These are phyloP conservation scores for Megalops cyprinoides DNA, from an alignment of 2,797 vertebrate genomes.

Conservation along the genomic window DNA sequence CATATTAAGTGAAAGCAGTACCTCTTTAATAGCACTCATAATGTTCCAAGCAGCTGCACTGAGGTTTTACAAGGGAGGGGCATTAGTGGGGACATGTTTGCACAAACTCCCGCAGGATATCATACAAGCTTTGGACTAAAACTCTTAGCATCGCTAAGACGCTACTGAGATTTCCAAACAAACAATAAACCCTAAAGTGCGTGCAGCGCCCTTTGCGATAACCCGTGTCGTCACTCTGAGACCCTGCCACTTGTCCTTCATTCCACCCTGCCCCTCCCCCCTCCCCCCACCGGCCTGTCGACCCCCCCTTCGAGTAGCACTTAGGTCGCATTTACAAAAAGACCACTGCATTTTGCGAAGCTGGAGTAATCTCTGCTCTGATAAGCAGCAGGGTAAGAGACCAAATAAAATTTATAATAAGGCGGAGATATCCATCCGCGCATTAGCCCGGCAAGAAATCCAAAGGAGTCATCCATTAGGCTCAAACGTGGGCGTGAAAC, in stretches of 20 bases:
- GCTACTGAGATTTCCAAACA: slow-evolving; percentile 56
- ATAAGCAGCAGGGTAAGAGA: slow-evolving; percentile 48
- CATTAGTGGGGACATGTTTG: slow-evolving; percentile 49
- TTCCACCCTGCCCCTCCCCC: too few species aligned
- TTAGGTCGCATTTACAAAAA: slow-evolving; percentile 68
- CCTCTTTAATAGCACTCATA: slow-evolving; percentile 25
- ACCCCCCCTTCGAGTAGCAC: slow-evolving; percentile 47
- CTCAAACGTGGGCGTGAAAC: background rate
- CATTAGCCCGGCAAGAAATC: slow-evolving; percentile 24
- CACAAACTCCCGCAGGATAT: slow-evolving; percentile 49
- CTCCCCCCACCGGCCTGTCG: too few species aligned
- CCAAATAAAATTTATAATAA: slow-evolving; percentile 53
- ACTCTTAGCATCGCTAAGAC: slow-evolving; percentile 56
- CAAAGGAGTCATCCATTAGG: slow-evolving; percentile 55
- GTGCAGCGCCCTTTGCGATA: slow-evolving; percentile 30
- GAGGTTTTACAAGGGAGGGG: slow-evolving; percentile 50
- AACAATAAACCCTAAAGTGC: slow-evolving; percentile 49
- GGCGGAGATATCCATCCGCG: slow-evolving; percentile 51
- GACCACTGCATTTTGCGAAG: slow-evolving; percentile 44
- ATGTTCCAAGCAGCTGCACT: slow-evolving; percentile 48
- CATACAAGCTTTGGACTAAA: slow-evolving; percentile 61
- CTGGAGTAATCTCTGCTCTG: slow-evolving; percentile 55
- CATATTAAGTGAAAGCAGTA: slow-evolving; percentile 34
- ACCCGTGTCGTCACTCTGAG: slow-evolving; percentile 58
- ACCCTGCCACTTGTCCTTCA: slow-evolving; percentile 29